These are phyloP conservation scores for Drosophila pandora DNA, from an alignment of 1,140 invertebrate genomes.

Conservation along the genomic window DNA sequence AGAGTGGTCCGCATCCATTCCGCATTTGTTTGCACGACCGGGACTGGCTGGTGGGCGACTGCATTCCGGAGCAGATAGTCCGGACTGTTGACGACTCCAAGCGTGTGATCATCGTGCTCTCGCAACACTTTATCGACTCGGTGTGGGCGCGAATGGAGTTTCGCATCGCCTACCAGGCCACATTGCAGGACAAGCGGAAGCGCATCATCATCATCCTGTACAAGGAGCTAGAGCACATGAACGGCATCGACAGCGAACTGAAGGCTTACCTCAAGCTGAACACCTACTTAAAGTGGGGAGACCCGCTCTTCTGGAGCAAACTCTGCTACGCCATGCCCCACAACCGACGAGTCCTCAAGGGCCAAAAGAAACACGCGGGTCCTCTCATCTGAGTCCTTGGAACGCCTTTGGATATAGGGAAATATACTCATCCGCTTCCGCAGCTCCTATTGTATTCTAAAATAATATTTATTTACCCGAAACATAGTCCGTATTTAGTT, in stretches of 20 bases:
- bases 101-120: conserved; percentile 92
- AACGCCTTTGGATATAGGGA: neutral
- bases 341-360: conserved; percentile 65
- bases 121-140: conserved; percentile 91
- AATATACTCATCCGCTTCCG: conserved; percentile 10
- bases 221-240: conserved; percentile 88
- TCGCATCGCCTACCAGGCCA: conserved; percentile 90
- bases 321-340: conserved; percentile 88
- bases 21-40: conserved; percentile 91
- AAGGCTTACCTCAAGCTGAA: conserved; percentile 91
- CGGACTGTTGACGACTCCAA: conserved; percentile 90
- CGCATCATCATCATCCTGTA: conserved; percentile 91
- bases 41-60: conserved; percentile 91
- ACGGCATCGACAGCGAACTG: conserved; percentile 89
- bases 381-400: conserved; percentile 47
- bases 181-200: conserved; percentile 89
- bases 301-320: conserved; percentile 94
- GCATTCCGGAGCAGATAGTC: conserved; percentile 91
- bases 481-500: neutral
- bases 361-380: conserved; percentile 72
- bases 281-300: conserved; percentile 93
- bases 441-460: neutral
- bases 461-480: neutral
- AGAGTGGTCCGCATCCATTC: conserved; percentile 85
- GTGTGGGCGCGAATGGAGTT: conserved; percentile 95